Conservation (phyloP, 2,888 invertebrate genomes). For the Chirona hameri region DNA sequence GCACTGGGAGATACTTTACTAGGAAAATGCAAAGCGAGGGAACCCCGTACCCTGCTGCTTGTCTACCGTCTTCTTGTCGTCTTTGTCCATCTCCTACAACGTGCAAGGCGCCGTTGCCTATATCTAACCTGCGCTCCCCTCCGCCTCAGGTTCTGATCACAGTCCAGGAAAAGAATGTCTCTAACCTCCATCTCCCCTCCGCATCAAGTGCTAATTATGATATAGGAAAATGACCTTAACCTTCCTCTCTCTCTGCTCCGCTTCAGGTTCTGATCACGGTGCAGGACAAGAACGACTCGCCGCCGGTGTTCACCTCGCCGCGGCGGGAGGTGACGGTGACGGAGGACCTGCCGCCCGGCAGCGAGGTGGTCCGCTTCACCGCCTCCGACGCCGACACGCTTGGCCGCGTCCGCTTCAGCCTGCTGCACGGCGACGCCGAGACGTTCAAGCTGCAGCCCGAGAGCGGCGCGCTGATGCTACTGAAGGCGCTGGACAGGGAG, state of each 20-base stretch:
- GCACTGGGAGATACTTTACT: too few species aligned
- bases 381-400: conserved; percentile 83
- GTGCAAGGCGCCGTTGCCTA: too few species aligned
- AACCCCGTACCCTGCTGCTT: too few species aligned
- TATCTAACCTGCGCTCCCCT: not conserved
- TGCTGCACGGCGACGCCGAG: conserved; percentile 55
- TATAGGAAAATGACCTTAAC: conserved; percentile 72
- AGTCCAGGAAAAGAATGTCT: conserved; percentile 89
- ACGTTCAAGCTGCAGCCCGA: conserved; percentile 65
- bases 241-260: not conserved
- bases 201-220: conserved; percentile 72
- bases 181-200: too few species aligned
- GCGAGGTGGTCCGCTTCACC: conserved; percentile 68
- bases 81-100: too few species aligned
- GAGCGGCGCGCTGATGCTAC: conserved; percentile 68
- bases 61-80: too few species aligned
- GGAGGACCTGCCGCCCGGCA: conserved; percentile 79
- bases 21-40: too few species aligned
- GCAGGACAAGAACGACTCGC: conserved; percentile 89
- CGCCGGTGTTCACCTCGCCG: conserved; percentile 71
- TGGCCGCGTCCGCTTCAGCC: conserved; percentile 63
- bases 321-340: conserved; percentile 58
- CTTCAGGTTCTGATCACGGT: conserved; percentile 77
- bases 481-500: conserved; percentile 79
- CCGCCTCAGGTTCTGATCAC: conserved; percentile 70